Conservation (phyloP, 2,888 invertebrate genomes). For the Terebella lapidaria region DNA sequence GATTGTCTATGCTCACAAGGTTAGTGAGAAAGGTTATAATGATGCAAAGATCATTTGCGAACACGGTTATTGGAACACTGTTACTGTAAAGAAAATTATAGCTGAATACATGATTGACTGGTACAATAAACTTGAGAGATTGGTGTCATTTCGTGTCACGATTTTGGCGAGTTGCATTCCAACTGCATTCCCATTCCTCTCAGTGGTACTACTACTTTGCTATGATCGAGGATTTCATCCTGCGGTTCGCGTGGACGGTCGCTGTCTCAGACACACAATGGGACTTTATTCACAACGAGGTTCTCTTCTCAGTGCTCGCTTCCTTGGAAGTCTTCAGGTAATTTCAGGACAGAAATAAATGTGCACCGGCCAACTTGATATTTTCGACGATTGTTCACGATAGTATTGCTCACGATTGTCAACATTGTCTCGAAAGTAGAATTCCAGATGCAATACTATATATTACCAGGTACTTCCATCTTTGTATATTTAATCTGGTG, state of each 20-base stretch:
- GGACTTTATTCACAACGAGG: slow-evolving; percentile 68
- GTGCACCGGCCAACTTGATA: background rate
- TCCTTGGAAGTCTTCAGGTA: slow-evolving; percentile 52
- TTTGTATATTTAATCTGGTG: too few relatives aligned
- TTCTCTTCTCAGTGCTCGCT: slow-evolving; percentile 53
- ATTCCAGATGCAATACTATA: background rate
- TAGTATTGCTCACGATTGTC: background rate
- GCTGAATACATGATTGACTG: too few relatives aligned
- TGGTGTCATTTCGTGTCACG: too few relatives aligned
- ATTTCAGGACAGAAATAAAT: too few relatives aligned
- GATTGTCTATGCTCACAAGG: slow-evolving; percentile 87
- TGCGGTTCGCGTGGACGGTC: slow-evolving; percentile 89
- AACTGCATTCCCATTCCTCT: too few relatives aligned
- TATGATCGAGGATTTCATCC: slow-evolving; percentile 86
- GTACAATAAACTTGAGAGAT: too few relatives aligned
- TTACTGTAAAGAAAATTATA: too few relatives aligned
- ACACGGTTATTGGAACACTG: too few relatives aligned
- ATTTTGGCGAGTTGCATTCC: too few relatives aligned
- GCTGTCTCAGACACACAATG: slow-evolving; percentile 80
- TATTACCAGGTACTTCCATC: background rate
- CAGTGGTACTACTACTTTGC: slow-evolving; percentile 85
- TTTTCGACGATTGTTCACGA: background rate
- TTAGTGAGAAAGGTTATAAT: slow-evolving; percentile 54
- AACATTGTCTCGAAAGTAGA: background rate
- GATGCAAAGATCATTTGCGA: too few relatives aligned